Evolutionary conservation across 2,888 invertebrate species (phyloP).

Genomic region (Eremobia ochroleuca): DNA sequence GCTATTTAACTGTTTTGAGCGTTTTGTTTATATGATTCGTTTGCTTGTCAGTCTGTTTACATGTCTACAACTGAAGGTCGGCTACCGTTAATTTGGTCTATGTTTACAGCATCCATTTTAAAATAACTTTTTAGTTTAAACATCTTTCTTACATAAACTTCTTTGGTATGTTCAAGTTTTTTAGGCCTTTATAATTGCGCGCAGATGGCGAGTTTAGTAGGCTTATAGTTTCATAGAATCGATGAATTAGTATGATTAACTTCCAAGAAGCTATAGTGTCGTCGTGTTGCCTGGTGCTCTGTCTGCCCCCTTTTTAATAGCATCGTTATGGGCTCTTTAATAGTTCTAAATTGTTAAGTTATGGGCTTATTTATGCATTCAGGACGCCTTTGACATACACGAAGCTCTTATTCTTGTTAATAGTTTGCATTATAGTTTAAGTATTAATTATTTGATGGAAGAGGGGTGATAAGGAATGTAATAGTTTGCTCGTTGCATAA

Average conservation of each 20-base stretch:
- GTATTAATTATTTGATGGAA: conserved; percentile 36
- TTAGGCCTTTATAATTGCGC: conserved; percentile 4
- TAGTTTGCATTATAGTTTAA: conserved; percentile 36
- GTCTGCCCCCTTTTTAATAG: conserved; percentile 64
- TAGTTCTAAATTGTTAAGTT: conserved; percentile 76
- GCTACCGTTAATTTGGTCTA: conserved; percentile 69
- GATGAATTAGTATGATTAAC: conserved; percentile 68
- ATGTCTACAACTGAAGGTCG: conserved; percentile 75
- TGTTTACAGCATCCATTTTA: conserved; percentile 69
- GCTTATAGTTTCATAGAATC: conserved; percentile 66
- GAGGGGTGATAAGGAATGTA: conserved; percentile 9
- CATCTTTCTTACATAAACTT: conserved; percentile 38
- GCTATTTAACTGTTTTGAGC: conserved; percentile 69
- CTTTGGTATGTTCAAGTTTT: conserved; percentile 29
- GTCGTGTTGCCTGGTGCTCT: conserved; percentile 43
- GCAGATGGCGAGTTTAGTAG: conserved; percentile 20
- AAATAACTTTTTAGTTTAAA: conserved; percentile 60
- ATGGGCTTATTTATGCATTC: conserved; percentile 74
- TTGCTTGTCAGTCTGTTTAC: conserved; percentile 76
- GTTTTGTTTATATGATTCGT: conserved; percentile 77
- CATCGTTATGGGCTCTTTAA: conserved; percentile 72
- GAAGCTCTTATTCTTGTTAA: conserved; percentile 46
- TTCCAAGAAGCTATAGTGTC: conserved; percentile 68
- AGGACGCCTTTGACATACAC: conserved; percentile 68
- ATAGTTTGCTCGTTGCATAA: conserved; percentile 3